Evolutionary conservation across 2,888 invertebrate genomes (phyloP).

Genomic region (Synanthedon myopaeformis): DNA sequence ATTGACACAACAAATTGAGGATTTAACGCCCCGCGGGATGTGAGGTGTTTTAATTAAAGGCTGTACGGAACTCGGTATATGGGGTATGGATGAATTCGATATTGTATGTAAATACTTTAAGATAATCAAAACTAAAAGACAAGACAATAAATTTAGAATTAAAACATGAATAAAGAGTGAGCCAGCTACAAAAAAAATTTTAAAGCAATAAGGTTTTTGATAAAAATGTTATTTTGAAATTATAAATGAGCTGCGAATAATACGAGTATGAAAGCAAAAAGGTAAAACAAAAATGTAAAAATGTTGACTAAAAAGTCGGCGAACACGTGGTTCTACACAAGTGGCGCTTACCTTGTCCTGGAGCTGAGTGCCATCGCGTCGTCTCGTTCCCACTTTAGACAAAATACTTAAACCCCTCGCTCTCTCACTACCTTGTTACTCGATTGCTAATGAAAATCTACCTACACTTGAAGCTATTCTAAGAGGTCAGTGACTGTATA

Average conservation of each 20-base stretch:
- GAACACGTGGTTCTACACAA: conserved; percentile 52
- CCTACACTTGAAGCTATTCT: not conserved
- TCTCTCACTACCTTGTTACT: conserved; percentile 56
- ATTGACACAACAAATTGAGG: not conserved
- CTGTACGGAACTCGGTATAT: not conserved
- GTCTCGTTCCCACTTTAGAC: conserved; percentile 67
- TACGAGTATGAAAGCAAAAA: not conserved
- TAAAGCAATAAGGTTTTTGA: too few species aligned
- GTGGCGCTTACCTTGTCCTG: conserved; percentile 61
- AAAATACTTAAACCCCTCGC: conserved; percentile 47
- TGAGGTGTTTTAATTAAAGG: conserved; percentile 3
- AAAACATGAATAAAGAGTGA: too few species aligned
- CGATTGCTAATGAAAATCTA: conserved; percentile 5
- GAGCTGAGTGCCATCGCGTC: conserved; percentile 52
- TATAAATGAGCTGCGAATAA: not conserved
- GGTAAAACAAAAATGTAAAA: not conserved
- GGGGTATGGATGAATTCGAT: too few species aligned
- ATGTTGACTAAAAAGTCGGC: not conserved
- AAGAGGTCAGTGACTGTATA: conserved; percentile 5
- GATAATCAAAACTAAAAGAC: too few species aligned
- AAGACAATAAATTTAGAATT: too few species aligned
- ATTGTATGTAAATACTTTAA: too few species aligned
- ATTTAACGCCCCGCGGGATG: not conserved
- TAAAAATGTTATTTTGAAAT: too few species aligned
- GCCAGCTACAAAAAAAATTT: too few species aligned